A percentile compares a stretch with the other conserved stretches of the same genome.
phyloP scores from a whole-genome alignment of 1,140 invertebrate genomes.

The Battus philenor region DNA sequence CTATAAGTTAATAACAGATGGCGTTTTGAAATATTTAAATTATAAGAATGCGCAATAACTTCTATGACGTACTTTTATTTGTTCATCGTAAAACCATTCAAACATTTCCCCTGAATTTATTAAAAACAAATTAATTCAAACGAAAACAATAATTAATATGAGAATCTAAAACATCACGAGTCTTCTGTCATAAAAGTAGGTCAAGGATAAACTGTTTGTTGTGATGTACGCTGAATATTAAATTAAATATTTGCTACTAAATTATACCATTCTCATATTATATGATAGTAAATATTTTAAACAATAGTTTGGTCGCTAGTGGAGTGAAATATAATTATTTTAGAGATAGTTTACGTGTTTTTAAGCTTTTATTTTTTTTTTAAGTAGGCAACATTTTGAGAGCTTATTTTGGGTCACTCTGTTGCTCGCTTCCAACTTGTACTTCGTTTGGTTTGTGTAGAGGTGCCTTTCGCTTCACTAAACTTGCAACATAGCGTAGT shows the following conservation, averaged over 20 bases:
- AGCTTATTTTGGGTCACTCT: constrained; percentile 76
- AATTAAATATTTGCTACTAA: background rate
- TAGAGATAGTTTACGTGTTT: constrained; percentile 19
- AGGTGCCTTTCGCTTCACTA: constrained; percentile 75
- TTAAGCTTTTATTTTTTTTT: constrained; percentile 58
- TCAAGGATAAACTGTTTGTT: constrained; percentile 44
- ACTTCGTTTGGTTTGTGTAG: constrained; percentile 69
- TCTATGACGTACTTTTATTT: too few species aligned
- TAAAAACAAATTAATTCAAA: constrained; percentile 6
- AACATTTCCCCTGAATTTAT: background rate
- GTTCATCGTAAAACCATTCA: too few species aligned
- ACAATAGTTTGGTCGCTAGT: too few species aligned
- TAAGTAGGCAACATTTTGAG: constrained; percentile 59
- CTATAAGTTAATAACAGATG: background rate
- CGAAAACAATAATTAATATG: too few species aligned
- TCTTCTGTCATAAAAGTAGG: constrained; percentile 38
- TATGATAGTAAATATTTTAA: too few species aligned
- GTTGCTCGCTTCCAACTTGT: constrained; percentile 73
- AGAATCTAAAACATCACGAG: constrained; percentile 45
- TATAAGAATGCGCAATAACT: too few species aligned
- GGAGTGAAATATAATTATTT: too few species aligned
- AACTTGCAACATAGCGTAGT: constrained; percentile 73
- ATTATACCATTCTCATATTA: background rate
- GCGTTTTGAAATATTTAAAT: background rate
- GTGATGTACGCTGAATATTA: constrained; percentile 18